A percentile compares a stretch with the other conserved stretches of the same genome.
Conservation (phyloP, 2,797 vertebrate genomes). For the Limnodromus scolopaceus region DNA sequence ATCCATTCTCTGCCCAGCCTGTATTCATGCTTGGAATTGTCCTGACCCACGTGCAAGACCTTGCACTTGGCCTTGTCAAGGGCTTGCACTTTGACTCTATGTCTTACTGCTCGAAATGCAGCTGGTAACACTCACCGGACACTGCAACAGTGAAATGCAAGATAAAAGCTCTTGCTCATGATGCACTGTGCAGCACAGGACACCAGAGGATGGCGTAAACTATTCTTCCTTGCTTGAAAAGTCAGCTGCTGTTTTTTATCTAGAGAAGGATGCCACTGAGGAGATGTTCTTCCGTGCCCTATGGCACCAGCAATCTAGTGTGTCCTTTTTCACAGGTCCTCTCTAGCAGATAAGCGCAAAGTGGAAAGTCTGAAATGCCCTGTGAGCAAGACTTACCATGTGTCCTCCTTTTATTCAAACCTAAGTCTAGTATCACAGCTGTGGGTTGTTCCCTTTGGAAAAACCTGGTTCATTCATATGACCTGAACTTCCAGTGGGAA, state of each 20-base stretch:
- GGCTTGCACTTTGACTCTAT: neutral
- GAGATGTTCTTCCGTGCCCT: neutral
- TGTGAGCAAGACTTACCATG: neutral
- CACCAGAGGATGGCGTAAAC: neutral
- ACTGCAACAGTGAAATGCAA: neutral
- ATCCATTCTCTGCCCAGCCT: neutral
- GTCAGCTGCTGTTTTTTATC: neutral
- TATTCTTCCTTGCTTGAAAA: neutral
- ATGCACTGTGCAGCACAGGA: neutral
- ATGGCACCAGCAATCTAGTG: neutral
- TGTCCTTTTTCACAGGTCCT: neutral
- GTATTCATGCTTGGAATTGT: neutral
- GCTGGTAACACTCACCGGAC: neutral
- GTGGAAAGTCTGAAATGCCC: neutral
- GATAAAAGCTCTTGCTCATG: neutral
- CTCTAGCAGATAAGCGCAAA: neutral
- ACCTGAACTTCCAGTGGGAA: neutral
- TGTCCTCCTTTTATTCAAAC: neutral
- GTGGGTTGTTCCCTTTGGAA: neutral
- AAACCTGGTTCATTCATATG: neutral
- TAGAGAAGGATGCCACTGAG: neutral
- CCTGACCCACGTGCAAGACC: neutral
- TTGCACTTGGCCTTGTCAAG: neutral
- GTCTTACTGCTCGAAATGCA: neutral
- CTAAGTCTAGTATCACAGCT: neutral